Evolutionary conservation across 2,888 invertebrate genomes (phyloP).

Genomic region (Octodonta nipae): DNA sequence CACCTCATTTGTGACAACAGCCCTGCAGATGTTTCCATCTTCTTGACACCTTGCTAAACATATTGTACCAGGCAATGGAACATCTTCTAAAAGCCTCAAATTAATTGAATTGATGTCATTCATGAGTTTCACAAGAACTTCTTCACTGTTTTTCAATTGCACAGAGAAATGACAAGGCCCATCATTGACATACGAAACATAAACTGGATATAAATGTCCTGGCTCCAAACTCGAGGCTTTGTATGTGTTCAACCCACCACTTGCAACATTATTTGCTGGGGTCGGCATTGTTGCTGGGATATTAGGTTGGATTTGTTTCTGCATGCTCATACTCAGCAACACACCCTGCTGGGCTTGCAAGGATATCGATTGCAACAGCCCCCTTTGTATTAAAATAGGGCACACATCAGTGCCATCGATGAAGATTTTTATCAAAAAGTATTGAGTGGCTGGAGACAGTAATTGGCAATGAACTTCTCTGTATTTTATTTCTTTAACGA

Average conservation of each 20-base stretch:
- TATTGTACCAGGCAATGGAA: constrained; percentile 61
- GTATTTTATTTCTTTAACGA: constrained; percentile 34
- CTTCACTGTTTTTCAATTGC: constrained; percentile 50
- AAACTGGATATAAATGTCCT: constrained; percentile 50
- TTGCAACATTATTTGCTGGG: neutral
- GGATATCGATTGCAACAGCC: constrained; percentile 38
- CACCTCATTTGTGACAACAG: constrained; percentile 60
- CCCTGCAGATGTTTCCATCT: constrained; percentile 58
- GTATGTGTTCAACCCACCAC: constrained; percentile 26
- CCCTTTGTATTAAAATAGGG: constrained; percentile 35
- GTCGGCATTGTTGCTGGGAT: neutral
- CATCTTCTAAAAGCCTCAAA: constrained; percentile 48
- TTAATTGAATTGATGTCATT: constrained; percentile 52
- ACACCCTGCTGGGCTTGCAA: constrained; percentile 38
- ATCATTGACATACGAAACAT: constrained; percentile 64
- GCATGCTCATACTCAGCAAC: constrained; percentile 30
- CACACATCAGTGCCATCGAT: constrained; percentile 41
- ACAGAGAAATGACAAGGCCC: constrained; percentile 67
- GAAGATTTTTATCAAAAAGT: constrained; percentile 38
- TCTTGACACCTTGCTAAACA: constrained; percentile 61
- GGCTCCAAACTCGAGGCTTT: constrained; percentile 42
- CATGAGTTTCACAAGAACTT: constrained; percentile 54
- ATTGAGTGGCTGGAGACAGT: constrained; percentile 28
- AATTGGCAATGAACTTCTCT: constrained; percentile 30
- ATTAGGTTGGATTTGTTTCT: constrained; percentile 22